Conservation (phyloP, 2,888 invertebrate genomes). For the Phalera bucephala region DNA sequence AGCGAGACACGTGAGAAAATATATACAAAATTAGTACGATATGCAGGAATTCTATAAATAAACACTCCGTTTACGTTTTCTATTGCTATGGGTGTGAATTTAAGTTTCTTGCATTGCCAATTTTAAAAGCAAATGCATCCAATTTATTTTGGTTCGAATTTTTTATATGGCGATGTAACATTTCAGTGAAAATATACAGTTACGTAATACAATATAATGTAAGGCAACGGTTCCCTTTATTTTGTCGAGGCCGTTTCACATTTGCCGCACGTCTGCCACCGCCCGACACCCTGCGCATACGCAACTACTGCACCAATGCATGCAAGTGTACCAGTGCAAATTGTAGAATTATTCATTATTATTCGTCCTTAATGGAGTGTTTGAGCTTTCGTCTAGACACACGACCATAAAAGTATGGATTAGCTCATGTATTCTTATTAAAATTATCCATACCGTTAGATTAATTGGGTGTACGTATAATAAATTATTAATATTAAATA, state of each 20-base stretch:
- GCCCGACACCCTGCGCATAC: conserved; percentile 43
- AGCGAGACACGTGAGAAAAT: no score
- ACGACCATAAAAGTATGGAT: conserved; percentile 35
- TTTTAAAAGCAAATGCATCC: neutral
- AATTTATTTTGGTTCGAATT: neutral
- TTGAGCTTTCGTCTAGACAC: conserved; percentile 36
- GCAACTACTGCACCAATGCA: conserved; percentile 46
- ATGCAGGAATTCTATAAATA: neutral
- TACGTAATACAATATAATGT: conserved; percentile 40
- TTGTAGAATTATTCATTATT: conserved; percentile 58
- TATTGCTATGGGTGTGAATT: neutral
- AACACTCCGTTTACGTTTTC: neutral
- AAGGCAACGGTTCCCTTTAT: conserved; percentile 40
- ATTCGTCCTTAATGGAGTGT: conserved; percentile 39
- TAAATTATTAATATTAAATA: conserved; percentile 19
- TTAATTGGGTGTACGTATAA: conserved; percentile 25
- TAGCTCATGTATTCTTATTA: conserved; percentile 28
- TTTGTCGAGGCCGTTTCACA: conserved; percentile 33
- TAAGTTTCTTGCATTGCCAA: neutral
- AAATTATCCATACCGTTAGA: conserved; percentile 26
- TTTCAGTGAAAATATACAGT: conserved; percentile 43
- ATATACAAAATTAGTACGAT: no score
- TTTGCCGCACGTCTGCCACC: conserved; percentile 46
- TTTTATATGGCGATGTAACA: conserved; percentile 12
- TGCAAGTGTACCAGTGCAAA: conserved; percentile 50